Base-by-base conservation (phyloP, 2,888 invertebrate genomes). In the Habroteleia sp. region DNA sequence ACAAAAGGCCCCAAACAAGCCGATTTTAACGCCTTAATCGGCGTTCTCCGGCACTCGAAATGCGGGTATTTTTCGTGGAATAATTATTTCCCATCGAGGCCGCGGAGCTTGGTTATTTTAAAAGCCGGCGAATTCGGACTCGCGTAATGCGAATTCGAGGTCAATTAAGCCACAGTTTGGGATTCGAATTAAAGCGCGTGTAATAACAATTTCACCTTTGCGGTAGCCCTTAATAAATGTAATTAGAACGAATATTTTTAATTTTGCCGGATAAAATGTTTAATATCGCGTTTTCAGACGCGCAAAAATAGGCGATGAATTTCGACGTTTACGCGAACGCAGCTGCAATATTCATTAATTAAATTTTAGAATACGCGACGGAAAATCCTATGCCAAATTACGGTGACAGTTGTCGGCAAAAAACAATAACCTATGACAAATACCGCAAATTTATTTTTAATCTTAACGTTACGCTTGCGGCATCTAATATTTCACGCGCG, bases 71-170 rank as follows among this genome's bases (percentile, higher is more conserved):
- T 33, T 10, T 11, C 7, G 33, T 4, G 8, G 6, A 16, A 48
- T 23, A 7, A 50, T 50, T 50, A 33, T 20, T 10, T 33, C 20
- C 8, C 31, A 16, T 25, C 23, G 23, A n/a, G n/a, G 20, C 20
- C 20, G 20, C 20, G 20, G 20, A 20, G 20, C 2, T 20, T 17
- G 20, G 11, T 48, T 33, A 33, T 48, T 48, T 27, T 14, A 31
- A 37, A 50, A 20, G n/a, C 16, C 37, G 7, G 10, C 37, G n/a
- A 37, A 50, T 20, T n/a, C 33, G 10, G n/a, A n/a, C n/a, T n/a
- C n/a, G n/a, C n/a, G 48, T 33, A 11, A 50, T 29, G 35, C 14
- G 25, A 35, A 37, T 50, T 50, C 35, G 35, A 35, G 35, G 50
- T 50, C 50, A 37, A 37, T 50, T 37, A 16, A 25, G 13, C 25